Evolutionary conservation across 2,888 invertebrate species (phyloP).

Genomic region (Drosophila leonis): DNA sequence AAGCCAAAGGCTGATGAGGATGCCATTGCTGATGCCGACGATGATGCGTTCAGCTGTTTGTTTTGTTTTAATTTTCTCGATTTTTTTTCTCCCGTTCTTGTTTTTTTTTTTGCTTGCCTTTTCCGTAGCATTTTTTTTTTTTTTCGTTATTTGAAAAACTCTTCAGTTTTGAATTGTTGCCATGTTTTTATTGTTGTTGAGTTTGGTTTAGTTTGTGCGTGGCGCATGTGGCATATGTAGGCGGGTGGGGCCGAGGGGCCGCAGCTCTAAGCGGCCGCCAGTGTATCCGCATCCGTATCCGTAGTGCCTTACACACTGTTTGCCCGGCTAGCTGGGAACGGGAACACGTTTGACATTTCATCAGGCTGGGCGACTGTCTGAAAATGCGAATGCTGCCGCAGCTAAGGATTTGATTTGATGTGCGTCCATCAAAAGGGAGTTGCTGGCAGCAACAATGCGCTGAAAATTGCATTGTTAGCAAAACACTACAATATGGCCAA

Average conservation of each 20-base stretch:
- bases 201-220: constrained; percentile 81
- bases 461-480: constrained; percentile 82
- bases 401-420: constrained; percentile 71
- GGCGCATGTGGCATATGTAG: constrained; percentile 38
- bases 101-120: constrained; percentile 44
- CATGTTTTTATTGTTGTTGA: constrained; percentile 83
- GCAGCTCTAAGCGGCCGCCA: constrained; percentile 52
- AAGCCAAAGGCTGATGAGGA: constrained; percentile 71
- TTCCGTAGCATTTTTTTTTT: constrained; percentile 64
- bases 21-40: constrained; percentile 55
- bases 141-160: constrained; percentile 85
- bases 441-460: constrained; percentile 66
- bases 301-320: constrained; percentile 39
- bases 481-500: constrained; percentile 82
- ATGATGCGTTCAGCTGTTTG: constrained; percentile 74
- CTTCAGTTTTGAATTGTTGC: constrained; percentile 85
- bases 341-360: constrained; percentile 80
- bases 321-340: constrained; percentile 35
- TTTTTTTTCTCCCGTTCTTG: constrained; percentile 61
- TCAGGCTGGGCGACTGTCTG: constrained; percentile 64
- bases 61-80: constrained; percentile 85
- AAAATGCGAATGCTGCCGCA: constrained; percentile 59
- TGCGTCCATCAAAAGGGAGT: constrained; percentile 72
- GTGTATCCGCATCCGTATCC: constrained; percentile 68
- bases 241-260: constrained; percentile 16